A percentile compares a stretch with the other conserved stretches of the same genome.
Evolutionary conservation across 2,113 vertebrate species (phyloP).

Genomic region (Colaptes auratus): DNA sequence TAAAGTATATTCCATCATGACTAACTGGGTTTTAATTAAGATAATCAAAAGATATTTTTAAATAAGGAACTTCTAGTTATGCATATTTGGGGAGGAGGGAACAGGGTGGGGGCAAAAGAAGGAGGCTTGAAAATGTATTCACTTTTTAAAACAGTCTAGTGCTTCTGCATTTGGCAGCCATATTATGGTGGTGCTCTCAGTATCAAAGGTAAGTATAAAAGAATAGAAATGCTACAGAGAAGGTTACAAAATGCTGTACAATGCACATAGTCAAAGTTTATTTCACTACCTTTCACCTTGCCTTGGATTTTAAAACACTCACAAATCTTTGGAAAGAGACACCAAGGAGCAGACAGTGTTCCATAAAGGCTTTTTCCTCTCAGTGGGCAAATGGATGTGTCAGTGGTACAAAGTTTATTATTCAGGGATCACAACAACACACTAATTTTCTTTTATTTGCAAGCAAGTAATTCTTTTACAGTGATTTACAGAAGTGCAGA

Average conservation of each 20-base stretch:
- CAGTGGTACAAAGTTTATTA: background rate
- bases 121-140: background rate
- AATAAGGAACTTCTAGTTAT: background rate
- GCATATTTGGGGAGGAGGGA: fast-evolving
- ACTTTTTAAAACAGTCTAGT: background rate
- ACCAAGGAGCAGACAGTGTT: background rate
- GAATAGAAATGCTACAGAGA: background rate
- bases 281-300: background rate
- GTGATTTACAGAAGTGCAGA: background rate
- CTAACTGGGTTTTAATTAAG: background rate
- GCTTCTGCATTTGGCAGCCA: background rate
- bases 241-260: background rate
- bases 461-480: background rate
- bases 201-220: background rate
- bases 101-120: background rate
- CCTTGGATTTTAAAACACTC: background rate
- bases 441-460: slow-evolving; percentile 17
- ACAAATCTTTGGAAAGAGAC: background rate
- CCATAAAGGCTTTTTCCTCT: background rate
- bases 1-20: background rate
- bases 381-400: background rate
- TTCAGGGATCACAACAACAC: background rate
- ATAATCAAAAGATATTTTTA: background rate
- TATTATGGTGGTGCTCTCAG: background rate
- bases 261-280: background rate